Conservation (phyloP, 1,140 invertebrate genomes). For the Heliconius nattereri region DNA sequence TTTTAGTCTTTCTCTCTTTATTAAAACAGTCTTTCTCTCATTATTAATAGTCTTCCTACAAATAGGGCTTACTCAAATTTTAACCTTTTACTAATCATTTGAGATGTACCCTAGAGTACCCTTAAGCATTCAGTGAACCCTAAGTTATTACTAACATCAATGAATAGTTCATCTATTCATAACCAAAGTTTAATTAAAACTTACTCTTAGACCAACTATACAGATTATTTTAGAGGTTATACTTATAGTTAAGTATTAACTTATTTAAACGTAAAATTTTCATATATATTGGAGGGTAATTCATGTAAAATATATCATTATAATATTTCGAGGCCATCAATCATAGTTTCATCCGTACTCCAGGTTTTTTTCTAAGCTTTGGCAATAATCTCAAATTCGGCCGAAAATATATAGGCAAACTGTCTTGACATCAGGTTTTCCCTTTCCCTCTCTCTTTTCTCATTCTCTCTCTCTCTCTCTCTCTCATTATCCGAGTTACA, state of each 20-base stretch:
- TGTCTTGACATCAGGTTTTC: too few relatives aligned
- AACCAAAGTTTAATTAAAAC: conserved; percentile 12
- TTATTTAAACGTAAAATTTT: not conserved
- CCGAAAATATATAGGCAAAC: too few relatives aligned
- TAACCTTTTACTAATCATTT: not conserved
- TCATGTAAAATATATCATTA: not conserved
- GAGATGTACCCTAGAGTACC: not conserved
- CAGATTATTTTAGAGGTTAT: not conserved
- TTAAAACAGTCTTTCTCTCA: too few relatives aligned
- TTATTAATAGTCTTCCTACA: too few relatives aligned
- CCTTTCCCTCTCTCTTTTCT: too few relatives aligned
- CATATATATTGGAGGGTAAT: not conserved
- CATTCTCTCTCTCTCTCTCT: too few relatives aligned
- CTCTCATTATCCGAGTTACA: too few relatives aligned
- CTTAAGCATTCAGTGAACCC: not conserved
- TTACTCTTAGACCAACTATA: not conserved
- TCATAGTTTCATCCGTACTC: too few relatives aligned
- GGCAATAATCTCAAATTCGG: too few relatives aligned
- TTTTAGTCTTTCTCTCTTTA: too few relatives aligned
- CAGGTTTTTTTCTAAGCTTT: too few relatives aligned
- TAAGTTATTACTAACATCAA: conserved; percentile 1
- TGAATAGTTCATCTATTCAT: conserved; percentile 8
- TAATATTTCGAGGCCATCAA: too few relatives aligned
- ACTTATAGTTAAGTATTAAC: not conserved
- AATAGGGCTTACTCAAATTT: not conserved